Evolutionary conservation across 2,888 invertebrate species (phyloP), one percentile per base, ranked within the genome.

Genomic region (Chrysolina americana): DNA sequence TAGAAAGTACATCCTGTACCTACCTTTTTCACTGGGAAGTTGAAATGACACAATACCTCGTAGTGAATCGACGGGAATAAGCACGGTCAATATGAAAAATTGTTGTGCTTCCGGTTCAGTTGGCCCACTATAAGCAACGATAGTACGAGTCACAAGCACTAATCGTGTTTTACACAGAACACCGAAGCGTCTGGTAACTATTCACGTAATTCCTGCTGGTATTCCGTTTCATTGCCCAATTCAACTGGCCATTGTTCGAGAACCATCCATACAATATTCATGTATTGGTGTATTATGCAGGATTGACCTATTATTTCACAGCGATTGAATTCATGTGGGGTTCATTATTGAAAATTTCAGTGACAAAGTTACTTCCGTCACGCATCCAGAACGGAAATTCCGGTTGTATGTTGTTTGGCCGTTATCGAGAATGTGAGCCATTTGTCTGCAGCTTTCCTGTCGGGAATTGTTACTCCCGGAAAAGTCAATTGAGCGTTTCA

Each of bases 311-410:
- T 53, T 53, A 53, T 53, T 53, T 53, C 53, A 53, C 53, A 21
- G 53, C 53, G 21, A 53, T 53, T 53, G 53, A 53, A 53, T 23
- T 19, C 53, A 53, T 53, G 23, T 11, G 21, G 53, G 53, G 53
- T 53, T 53, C 53, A 53, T 53, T 53, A 53, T 53, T 53, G 53
- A 53, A 53, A 21, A 53, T 53, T 53, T 53, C 53, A 53, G 21
- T 53, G 53, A 53, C 21, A 53, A 17, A 21, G 13, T 21, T 21
- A 53, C 53, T 53, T 53, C 53, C 53, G 53, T 17, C 53, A 53
- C 21, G 53, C 1, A 53, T 53, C 11, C 53, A 53, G 53, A 53
- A 11, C 53, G 53, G 53, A 53, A 53, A 21, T 19, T 53, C 53
- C 53, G 53, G 53, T 53, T 53, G 23, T 53, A 53, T 53, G 53